Evolutionary conservation across 2,113 vertebrate genomes (phyloP).

Genomic region (Tenebrosternarchus preto): DNA sequence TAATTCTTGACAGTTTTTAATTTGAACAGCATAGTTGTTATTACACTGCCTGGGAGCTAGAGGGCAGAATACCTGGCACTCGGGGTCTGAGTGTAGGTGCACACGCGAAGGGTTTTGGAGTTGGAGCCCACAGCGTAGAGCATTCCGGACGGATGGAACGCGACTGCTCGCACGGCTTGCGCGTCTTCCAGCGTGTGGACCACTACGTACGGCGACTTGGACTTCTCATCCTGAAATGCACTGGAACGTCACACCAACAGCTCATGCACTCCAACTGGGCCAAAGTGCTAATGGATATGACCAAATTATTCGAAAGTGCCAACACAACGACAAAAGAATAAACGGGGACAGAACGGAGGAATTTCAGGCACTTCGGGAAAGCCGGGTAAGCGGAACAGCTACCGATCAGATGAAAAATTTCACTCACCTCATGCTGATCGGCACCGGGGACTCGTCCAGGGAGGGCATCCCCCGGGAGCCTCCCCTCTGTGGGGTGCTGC

Average conservation of each 20-base stretch:
- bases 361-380: background rate
- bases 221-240: conserved; percentile 75
- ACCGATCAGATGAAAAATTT: background rate
- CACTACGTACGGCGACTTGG: conserved; percentile 85
- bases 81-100: conserved; percentile 86
- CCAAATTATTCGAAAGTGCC: background rate
- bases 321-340: background rate
- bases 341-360: background rate
- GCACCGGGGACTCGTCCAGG: conserved; percentile 83
- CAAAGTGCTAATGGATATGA: background rate
- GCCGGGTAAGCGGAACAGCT: no score
- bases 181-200: conserved; percentile 93
- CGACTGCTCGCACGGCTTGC: conserved; percentile 93
- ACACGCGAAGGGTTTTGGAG: conserved; percentile 95
- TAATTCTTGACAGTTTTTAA: background rate
- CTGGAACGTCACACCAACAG: conserved; percentile 40
- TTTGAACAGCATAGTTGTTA: background rate
- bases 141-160: conserved; percentile 92
- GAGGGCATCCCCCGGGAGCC: conserved; percentile 75
- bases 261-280: background rate
- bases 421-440: conserved; percentile 76
- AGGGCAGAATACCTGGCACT: conserved; percentile 75
- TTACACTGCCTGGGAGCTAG: background rate
- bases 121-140: conserved; percentile 98
- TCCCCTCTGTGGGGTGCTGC: conserved; percentile 81